phyloP scores from a whole-genome alignment of 2,888 invertebrate species.

The Lepidochrysops patricia region DNA sequence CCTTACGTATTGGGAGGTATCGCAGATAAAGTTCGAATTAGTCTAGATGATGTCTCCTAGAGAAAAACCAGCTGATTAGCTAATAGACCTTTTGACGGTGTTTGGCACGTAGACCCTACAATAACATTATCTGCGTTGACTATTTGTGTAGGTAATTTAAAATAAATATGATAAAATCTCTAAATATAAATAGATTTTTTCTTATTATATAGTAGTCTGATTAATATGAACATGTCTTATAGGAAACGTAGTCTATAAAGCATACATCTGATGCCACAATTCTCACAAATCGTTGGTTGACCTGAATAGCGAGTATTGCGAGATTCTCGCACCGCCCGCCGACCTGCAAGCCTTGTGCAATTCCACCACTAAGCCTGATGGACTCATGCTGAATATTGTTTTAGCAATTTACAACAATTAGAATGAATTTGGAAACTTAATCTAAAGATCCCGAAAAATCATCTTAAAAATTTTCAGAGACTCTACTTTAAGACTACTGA shows the following conservation, averaged over 20 bases:
- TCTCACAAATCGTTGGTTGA: slow-evolving; percentile 70
- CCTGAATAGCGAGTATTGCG: slow-evolving; percentile 68
- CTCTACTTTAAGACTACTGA: too few relatives aligned
- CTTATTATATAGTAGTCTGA: background rate
- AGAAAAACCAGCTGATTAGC: too few relatives aligned
- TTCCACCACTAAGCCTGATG: slow-evolving; percentile 33
- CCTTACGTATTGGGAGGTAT: background rate
- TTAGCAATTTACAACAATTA: slow-evolving; percentile 12
- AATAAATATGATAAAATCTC: background rate
- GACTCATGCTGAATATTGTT: slow-evolving; percentile 12
- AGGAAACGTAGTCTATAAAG: slow-evolving; percentile 17
- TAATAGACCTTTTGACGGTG: too few relatives aligned
- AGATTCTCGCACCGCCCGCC: slow-evolving; percentile 57
- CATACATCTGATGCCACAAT: slow-evolving; percentile 67
- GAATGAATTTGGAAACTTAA: background rate
- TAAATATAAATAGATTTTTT: too few relatives aligned
- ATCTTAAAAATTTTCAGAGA: background rate
- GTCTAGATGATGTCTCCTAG: too few relatives aligned
- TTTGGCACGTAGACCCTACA: too few relatives aligned
- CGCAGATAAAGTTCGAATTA: too few relatives aligned
- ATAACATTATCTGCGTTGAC: too few relatives aligned
- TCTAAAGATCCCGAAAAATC: too few relatives aligned
- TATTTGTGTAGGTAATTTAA: too few relatives aligned
- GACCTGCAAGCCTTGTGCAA: slow-evolving; percentile 68
- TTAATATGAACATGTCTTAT: background rate